These are phyloP conservation scores for Cryptus viduatorius DNA, from an alignment of 2,888 invertebrate species.

Conservation along the genomic window DNA sequence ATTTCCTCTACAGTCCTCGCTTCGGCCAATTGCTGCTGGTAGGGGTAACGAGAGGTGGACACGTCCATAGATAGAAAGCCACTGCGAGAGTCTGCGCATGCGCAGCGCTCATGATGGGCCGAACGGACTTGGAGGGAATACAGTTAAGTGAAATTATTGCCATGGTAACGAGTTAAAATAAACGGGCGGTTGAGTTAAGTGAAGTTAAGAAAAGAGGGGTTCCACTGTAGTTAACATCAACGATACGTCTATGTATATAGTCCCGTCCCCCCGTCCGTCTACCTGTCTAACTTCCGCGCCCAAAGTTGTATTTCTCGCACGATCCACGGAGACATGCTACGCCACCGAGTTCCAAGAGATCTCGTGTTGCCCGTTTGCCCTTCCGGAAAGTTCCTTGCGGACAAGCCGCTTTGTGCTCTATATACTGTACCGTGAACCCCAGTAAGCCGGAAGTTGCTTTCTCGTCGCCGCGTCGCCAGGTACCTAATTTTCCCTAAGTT, in stretches of 20 bases:
- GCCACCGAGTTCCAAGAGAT: conserved; percentile 51
- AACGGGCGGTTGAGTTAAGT: too few species aligned
- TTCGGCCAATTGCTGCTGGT: too few species aligned
- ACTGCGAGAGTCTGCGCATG: too few species aligned
- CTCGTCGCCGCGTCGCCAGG: conserved; percentile 45
- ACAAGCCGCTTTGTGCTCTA: conserved; percentile 44
- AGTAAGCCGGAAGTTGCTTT: conserved; percentile 24
- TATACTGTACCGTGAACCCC: neutral
- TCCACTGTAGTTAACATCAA: conserved; percentile 4
- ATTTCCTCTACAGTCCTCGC: too few species aligned
- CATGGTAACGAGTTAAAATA: too few species aligned
- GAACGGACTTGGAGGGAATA: too few species aligned
- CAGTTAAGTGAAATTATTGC: too few species aligned
- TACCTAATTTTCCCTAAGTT: conserved; percentile 9
- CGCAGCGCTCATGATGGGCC: too few species aligned
- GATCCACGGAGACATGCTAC: conserved; percentile 40
- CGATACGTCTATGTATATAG: conserved; percentile 17
- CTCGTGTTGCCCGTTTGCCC: conserved; percentile 35
- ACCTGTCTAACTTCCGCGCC: conserved; percentile 23
- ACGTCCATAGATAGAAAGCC: too few species aligned
- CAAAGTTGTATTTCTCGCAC: conserved; percentile 47
- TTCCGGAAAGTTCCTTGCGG: conserved; percentile 40
- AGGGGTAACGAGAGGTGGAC: too few species aligned
- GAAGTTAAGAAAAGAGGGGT: too few species aligned
- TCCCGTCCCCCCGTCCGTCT: neutral